Evolutionary conservation across 2,113 vertebrate species (phyloP).

Genomic region (Osmerus eperlanus): DNA sequence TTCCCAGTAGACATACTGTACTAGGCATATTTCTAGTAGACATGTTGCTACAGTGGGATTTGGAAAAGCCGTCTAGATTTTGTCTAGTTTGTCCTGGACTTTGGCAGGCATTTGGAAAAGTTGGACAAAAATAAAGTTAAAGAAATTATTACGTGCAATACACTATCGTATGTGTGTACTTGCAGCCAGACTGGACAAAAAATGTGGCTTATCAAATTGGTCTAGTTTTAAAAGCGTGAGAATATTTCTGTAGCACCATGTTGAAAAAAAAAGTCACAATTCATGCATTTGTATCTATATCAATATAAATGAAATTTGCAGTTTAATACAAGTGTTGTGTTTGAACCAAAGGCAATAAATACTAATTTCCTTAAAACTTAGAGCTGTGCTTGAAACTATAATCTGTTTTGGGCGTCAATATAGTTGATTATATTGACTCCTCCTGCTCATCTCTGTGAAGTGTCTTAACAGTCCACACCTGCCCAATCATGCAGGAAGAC

Average conservation of each 20-base stretch:
- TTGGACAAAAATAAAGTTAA: no score
- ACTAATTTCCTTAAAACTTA: no score
- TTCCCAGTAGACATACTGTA: conserved; percentile 15
- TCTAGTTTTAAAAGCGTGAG: conserved; percentile 39
- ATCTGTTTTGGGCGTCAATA: background rate
- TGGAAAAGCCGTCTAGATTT: conserved; percentile 36
- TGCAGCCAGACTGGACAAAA: conserved; percentile 38
- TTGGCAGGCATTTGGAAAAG: conserved; percentile 5
- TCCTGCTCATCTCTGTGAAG: background rate
- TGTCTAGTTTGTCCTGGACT: conserved; percentile 28
- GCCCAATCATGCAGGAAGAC: conserved; percentile 6
- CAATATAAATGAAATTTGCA: conserved; percentile 45
- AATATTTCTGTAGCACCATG: conserved; percentile 67
- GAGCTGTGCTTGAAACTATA: no score
- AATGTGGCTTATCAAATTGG: conserved; percentile 44
- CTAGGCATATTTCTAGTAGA: background rate
- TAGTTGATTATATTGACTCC: conserved; percentile 3
- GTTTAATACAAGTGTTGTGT: conserved; percentile 40
- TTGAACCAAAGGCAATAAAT: conserved; percentile 9
- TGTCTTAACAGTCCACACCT: conserved; percentile 36
- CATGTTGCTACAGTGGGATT: conserved; percentile 34
- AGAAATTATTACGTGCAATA: background rate
- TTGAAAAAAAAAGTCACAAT: conserved; percentile 33
- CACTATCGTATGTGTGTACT: background rate
- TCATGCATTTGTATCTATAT: conserved; percentile 60